Conservation (phyloP, 2,797 vertebrate species). For the Acanthopagrus latus region DNA sequence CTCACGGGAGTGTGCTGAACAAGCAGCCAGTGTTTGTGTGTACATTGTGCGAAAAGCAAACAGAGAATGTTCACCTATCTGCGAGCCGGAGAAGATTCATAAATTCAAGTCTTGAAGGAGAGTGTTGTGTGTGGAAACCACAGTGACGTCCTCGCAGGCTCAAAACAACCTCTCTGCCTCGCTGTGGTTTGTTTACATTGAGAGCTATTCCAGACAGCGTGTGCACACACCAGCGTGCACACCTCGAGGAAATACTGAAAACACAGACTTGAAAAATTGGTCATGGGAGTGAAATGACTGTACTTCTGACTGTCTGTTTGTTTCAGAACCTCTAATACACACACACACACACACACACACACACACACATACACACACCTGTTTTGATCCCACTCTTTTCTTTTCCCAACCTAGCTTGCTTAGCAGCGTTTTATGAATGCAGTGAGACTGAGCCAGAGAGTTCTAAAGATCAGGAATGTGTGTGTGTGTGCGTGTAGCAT, state of each 20-base stretch:
- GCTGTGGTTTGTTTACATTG: constrained; percentile 80
- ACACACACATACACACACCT: constrained; percentile 61
- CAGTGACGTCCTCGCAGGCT: constrained; percentile 65
- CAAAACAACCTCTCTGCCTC: constrained; percentile 72
- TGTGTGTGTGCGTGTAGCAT: not conserved
- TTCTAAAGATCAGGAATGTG: constrained; percentile 57
- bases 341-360: constrained; percentile 31
- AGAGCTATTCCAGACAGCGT: constrained; percentile 73
- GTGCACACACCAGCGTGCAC: constrained; percentile 36
- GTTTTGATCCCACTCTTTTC: constrained; percentile 11
- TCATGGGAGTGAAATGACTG: constrained; percentile 17
- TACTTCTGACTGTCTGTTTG: constrained; percentile 25
- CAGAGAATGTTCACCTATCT: constrained; percentile 73
- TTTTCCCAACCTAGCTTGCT: constrained; percentile 62
- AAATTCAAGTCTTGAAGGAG: constrained; percentile 57
- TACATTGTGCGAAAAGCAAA: constrained; percentile 70
- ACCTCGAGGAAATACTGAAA: constrained; percentile 11
- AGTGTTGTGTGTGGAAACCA: constrained; percentile 70
- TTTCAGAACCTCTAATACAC: constrained; percentile 23
- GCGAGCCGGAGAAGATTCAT: constrained; percentile 56
- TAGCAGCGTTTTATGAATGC: constrained; percentile 51
- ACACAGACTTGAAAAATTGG: constrained; percentile 32
- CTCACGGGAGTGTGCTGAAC: constrained; percentile 38
- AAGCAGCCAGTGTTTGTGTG: constrained; percentile 59
- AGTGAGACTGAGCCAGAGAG: constrained; percentile 49